Conservation (phyloP, 2,797 vertebrate genomes). For the Scleropages formosus region DNA sequence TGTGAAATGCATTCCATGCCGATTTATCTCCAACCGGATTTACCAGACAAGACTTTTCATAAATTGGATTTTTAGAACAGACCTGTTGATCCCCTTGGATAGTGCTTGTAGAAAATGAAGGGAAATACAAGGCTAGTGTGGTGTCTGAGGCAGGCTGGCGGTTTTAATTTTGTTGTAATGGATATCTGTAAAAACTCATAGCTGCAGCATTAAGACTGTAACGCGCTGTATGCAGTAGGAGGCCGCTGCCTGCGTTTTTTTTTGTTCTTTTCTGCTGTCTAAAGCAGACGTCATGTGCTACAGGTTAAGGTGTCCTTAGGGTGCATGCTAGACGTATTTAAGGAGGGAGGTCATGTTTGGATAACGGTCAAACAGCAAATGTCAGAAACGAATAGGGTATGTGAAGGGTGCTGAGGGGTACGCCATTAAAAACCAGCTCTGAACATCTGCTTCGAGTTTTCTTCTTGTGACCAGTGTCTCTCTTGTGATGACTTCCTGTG, state of each 20-base stretch:
- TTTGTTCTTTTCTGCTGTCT: too few relatives aligned
- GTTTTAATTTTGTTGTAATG: constrained; percentile 6
- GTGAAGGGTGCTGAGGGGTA: too few relatives aligned
- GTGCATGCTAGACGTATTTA: too few relatives aligned
- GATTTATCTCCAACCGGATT: constrained; percentile 5
- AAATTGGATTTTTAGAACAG: constrained; percentile 22
- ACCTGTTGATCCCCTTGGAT: constrained; percentile 37
- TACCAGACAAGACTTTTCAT: background rate
- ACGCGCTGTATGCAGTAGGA: constrained; percentile 29
- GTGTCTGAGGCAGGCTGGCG: background rate
- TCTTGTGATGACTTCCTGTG: too few relatives aligned
- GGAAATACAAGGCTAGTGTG: constrained; percentile 38
- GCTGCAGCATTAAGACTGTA: constrained; percentile 11
- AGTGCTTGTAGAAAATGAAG: constrained; percentile 26
- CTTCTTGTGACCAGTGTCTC: background rate
- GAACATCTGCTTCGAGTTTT: background rate
- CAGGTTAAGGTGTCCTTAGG: too few relatives aligned
- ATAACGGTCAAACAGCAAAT: too few relatives aligned
- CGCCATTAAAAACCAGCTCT: too few relatives aligned
- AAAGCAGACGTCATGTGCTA: too few relatives aligned
- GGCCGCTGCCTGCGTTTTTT: too few relatives aligned
- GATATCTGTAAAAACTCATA: constrained; percentile 43
- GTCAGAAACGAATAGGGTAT: too few relatives aligned
- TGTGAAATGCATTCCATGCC: constrained; percentile 39
- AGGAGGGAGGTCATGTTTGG: too few relatives aligned